phyloP scores from a whole-genome alignment of 1,140 invertebrate species.

The Hyposmocoma kahamanoa region DNA sequence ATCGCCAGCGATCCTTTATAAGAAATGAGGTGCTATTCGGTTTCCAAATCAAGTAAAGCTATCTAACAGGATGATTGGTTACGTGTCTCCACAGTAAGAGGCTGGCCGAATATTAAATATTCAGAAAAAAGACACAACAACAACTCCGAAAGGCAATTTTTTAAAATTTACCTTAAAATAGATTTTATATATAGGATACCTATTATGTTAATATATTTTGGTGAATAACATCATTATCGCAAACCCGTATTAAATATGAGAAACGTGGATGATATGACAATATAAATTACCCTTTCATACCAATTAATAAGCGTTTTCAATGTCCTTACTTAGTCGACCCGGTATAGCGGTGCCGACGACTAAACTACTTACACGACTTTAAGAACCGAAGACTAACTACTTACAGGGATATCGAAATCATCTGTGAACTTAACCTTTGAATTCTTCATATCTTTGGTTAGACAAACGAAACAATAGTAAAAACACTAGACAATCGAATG shows the following conservation, averaged over 20 bases:
- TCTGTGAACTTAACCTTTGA: constrained; percentile 44
- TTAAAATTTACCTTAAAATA: constrained; percentile 67
- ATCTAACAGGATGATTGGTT: constrained; percentile 48
- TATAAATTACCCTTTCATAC: constrained; percentile 74
- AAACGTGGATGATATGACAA: constrained; percentile 73
- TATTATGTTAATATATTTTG: constrained; percentile 68
- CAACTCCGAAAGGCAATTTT: constrained; percentile 65
- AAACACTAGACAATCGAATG: constrained; percentile 61
- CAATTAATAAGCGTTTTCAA: constrained; percentile 74
- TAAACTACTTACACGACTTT: constrained; percentile 66
- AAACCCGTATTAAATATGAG: constrained; percentile 73
- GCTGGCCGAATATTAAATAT: constrained; percentile 59
- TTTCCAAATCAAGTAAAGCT: constrained; percentile 61
- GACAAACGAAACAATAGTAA: constrained; percentile 54
- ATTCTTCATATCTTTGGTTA: constrained; percentile 63
- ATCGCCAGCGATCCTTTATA: constrained; percentile 66
- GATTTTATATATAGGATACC: constrained; percentile 62
- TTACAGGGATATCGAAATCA: constrained; percentile 54
- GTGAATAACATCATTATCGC: constrained; percentile 72
- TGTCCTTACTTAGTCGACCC: constrained; percentile 67
- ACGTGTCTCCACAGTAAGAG: constrained; percentile 35
- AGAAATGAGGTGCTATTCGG: constrained; percentile 63
- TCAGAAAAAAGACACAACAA: constrained; percentile 63
- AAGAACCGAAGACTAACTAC: constrained; percentile 65
- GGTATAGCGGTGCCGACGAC: constrained; percentile 52